Evolutionary conservation across 1,140 invertebrate species (phyloP).

Genomic region (Parapsyche elsis): DNA sequence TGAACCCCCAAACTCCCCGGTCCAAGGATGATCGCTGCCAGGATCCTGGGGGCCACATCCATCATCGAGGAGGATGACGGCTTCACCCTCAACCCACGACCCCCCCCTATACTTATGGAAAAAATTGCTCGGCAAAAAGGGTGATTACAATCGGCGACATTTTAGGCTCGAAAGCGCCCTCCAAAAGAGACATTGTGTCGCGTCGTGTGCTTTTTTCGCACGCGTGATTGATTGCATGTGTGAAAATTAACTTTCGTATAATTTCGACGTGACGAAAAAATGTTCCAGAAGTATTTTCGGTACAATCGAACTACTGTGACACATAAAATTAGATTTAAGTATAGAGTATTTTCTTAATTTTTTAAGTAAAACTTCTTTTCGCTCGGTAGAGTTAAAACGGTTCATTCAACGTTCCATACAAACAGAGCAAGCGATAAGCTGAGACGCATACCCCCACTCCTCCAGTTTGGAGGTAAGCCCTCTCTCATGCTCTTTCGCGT

Average conservation of each 20-base stretch:
- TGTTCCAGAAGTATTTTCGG: too few relatives aligned
- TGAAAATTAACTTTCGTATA: not conserved
- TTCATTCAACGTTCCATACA: too few relatives aligned
- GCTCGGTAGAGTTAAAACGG: too few relatives aligned
- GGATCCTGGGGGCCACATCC: conserved; percentile 47
- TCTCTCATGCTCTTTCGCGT: too few relatives aligned
- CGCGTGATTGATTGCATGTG: conserved; percentile 30
- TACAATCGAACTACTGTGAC: too few relatives aligned
- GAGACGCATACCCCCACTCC: too few relatives aligned
- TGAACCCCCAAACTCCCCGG: conserved; percentile 5
- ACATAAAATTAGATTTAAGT: too few relatives aligned
- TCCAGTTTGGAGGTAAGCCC: too few relatives aligned
- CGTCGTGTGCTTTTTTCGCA: not conserved
- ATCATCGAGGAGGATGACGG: conserved; percentile 44
- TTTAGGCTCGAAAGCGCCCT: conserved; percentile 1
- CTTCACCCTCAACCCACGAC: not conserved
- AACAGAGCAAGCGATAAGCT: too few relatives aligned
- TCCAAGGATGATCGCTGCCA: conserved; percentile 28
- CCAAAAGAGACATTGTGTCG: conserved; percentile 15
- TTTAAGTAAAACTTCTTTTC: too few relatives aligned
- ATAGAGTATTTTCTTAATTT: too few relatives aligned
- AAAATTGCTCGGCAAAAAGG: conserved; percentile 49
- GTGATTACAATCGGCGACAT: conserved; percentile 46
- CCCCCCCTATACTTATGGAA: conserved; percentile 29
- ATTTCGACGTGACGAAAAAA: too few relatives aligned